phyloP scores from a whole-genome alignment of 2,888 invertebrate species.

The Eristalinus sepulchralis region DNA sequence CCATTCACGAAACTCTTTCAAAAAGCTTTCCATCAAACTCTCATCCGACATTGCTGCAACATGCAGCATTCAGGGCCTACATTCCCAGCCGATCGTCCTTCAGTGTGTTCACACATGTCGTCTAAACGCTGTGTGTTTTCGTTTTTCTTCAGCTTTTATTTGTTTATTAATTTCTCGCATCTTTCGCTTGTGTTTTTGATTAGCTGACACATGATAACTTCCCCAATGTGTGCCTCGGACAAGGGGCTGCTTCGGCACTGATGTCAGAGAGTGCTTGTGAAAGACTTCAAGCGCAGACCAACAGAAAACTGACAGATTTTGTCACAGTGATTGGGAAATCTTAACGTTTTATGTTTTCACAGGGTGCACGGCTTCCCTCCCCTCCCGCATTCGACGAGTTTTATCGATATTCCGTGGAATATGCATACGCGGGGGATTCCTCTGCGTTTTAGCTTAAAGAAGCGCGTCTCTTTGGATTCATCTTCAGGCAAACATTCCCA shows the following conservation, averaged over 20 bases:
- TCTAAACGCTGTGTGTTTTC: background rate
- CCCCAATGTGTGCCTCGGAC: background rate
- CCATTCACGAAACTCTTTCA: background rate
- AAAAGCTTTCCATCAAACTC: background rate
- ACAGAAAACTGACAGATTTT: background rate
- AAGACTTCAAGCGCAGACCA: background rate
- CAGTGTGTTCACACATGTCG: background rate
- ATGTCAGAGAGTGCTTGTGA: background rate
- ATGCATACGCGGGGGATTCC: background rate
- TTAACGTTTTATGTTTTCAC: background rate
- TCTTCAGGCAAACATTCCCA: background rate
- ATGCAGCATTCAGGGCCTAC: background rate
- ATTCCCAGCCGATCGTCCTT: background rate
- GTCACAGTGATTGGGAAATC: background rate
- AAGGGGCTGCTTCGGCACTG: background rate
- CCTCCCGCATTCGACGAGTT: background rate
- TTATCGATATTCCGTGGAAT: background rate
- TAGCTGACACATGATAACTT: conserved; percentile 4
- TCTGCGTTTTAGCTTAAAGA: background rate
- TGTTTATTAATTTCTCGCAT: background rate
- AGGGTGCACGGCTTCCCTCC: background rate
- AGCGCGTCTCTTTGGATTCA: background rate
- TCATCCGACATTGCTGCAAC: background rate
- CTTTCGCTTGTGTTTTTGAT: conserved; percentile 4
- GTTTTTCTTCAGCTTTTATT: background rate